Conservation (phyloP, 2,888 invertebrate species). For the Eupithecia dodoneata region DNA sequence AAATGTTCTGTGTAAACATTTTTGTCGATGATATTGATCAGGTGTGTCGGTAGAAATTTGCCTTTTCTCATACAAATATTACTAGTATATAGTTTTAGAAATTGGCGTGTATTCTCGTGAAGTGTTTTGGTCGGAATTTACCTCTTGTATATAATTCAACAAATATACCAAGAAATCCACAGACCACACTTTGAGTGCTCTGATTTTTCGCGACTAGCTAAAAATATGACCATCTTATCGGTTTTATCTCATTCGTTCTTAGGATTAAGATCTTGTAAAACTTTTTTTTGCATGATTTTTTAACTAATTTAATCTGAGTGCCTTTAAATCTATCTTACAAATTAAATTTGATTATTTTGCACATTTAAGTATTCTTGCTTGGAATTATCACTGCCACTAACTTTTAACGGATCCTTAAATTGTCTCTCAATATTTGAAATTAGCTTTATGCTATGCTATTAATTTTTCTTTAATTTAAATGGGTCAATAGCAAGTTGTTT, state of each 20-base stretch:
- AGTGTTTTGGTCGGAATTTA: neutral
- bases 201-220: neutral
- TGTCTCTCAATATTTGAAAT: neutral
- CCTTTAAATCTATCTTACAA: neutral
- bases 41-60: conserved; percentile 1
- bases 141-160: neutral
- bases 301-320: neutral
- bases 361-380: neutral
- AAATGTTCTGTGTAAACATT: neutral
- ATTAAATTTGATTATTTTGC: neutral
- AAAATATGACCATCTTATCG: neutral
- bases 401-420: neutral
- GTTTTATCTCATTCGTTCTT: neutral
- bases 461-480: neutral
- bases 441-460: neutral
- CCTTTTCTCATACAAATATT: conserved; percentile 3
- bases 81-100: neutral
- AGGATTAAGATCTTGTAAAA: neutral
- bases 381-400: conserved; percentile 34
- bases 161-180: neutral
- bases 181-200: neutral
- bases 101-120: neutral
- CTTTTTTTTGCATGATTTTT: neutral
- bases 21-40: neutral
- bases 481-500: neutral